These are phyloP conservation scores for Stomorhina lunata DNA, from an alignment of 2,888 invertebrate species.

Conservation along the genomic window DNA sequence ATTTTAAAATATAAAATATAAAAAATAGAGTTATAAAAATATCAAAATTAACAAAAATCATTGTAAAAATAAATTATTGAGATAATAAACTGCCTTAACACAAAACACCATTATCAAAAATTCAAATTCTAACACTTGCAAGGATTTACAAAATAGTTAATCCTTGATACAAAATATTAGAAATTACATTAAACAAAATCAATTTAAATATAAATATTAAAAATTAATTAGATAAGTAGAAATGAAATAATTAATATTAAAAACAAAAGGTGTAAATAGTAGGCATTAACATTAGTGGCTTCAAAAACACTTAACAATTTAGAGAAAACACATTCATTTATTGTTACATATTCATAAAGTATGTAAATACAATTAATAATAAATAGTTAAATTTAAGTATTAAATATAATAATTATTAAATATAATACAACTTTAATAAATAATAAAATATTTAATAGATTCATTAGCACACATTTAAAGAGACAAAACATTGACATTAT, in stretches of 20 bases:
- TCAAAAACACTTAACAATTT: background rate
- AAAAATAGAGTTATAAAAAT: constrained; percentile 12
- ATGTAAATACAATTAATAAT: constrained; percentile 13
- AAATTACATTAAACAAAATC: background rate
- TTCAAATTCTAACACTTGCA: background rate
- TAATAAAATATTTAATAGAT: too few species aligned
- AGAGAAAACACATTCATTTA: background rate
- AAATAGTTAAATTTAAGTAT: background rate
- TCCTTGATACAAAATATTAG: background rate
- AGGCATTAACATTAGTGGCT: constrained; percentile 48
- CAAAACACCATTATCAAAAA: constrained; percentile 58
- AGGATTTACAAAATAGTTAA: background rate
- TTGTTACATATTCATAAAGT: too few species aligned
- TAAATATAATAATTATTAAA: too few species aligned
- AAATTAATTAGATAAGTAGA: background rate
- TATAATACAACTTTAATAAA: too few species aligned
- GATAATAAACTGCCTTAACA: constrained; percentile 74
- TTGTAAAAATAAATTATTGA: constrained; percentile 44
- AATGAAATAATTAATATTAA: background rate
- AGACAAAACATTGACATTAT: too few species aligned
- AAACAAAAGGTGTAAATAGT: constrained; percentile 10
- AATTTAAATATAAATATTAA: background rate
- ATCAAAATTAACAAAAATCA: constrained; percentile 1
- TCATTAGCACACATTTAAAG: too few species aligned
- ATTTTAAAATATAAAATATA: constrained; percentile 10